phyloP scores from a whole-genome alignment of 2,113 vertebrate species.

The Synchiropus splendidus region DNA sequence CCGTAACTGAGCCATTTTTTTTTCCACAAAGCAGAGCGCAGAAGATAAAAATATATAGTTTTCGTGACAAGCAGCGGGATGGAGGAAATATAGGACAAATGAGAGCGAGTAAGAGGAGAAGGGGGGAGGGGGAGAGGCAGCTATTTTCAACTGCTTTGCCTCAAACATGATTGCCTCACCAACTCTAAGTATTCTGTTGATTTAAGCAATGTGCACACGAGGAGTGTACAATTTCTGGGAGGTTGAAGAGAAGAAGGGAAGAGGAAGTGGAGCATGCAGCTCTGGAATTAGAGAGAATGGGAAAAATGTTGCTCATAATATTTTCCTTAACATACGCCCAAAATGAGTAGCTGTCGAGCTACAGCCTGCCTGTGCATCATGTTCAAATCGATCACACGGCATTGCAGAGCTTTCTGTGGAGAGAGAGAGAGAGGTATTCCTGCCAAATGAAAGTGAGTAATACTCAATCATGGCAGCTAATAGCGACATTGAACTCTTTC shows the following conservation, averaged over 20 bases:
- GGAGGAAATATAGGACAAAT: conserved; percentile 47
- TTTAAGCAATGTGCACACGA: conserved; percentile 55
- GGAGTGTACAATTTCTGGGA: conserved; percentile 40
- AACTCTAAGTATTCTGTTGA: conserved; percentile 58
- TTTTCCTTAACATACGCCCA: conserved; percentile 24
- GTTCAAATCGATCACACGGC: neutral
- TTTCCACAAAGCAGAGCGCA: conserved; percentile 40
- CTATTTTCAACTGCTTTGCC: no score
- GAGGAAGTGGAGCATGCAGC: conserved; percentile 16
- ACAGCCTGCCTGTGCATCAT: neutral
- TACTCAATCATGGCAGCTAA: conserved; percentile 15
- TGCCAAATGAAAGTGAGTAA: conserved; percentile 33
- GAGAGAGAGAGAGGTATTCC: neutral
- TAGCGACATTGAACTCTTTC: conserved; percentile 32
- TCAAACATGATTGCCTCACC: conserved; percentile 50
- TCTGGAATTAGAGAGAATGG: conserved; percentile 5
- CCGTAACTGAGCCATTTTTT: conserved; percentile 29
- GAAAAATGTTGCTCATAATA: conserved; percentile 27
- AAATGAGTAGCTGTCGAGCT: conserved; percentile 12
- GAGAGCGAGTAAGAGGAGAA: conserved; percentile 10
- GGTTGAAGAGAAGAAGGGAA: conserved; percentile 11
- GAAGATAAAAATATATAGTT: conserved; percentile 34
- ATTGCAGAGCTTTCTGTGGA: conserved; percentile 6
- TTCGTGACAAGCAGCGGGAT: no score
- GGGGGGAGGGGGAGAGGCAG: conserved; percentile 7